These are phyloP conservation scores for Percina caprodes DNA, from an alignment of 2,113 vertebrate genomes.

Conservation along the genomic window DNA sequence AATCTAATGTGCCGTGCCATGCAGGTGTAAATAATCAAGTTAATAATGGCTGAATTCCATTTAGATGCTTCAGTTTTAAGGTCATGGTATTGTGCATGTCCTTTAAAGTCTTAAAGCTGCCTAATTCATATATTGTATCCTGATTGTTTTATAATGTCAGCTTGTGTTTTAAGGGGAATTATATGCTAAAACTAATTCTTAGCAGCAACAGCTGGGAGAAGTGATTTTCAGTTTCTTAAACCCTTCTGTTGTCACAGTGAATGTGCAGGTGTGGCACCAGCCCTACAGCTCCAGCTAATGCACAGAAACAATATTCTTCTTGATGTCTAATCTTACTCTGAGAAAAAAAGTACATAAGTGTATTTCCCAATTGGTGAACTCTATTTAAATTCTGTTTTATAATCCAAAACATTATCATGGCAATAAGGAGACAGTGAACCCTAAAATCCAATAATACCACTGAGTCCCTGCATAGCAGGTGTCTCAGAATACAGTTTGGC, in stretches of 20 bases:
- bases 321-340: background rate
- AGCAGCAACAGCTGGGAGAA: too few relatives aligned
- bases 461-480: conserved; percentile 4
- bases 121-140: background rate
- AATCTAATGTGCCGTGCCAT: too few relatives aligned
- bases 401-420: background rate
- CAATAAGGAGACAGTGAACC: background rate
- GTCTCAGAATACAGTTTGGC: background rate
- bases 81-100: too few relatives aligned
- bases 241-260: background rate
- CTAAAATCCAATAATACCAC: background rate
- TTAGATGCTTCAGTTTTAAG: background rate
- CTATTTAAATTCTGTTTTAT: background rate
- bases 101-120: background rate
- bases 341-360: background rate
- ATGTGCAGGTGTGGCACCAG: background rate
- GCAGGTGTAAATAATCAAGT: background rate
- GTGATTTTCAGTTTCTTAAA: too few relatives aligned
- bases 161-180: background rate
- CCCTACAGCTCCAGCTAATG: background rate
- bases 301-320: background rate
- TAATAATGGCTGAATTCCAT: conserved; percentile 17
- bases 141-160: background rate
- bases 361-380: background rate
- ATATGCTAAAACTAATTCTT: background rate